phyloP scores from a whole-genome alignment of 2,113 vertebrate genomes.

The chimpanzee (Pan troglodytes) region NHGRI_mPanTro3-v2.1_pri NC_072402.2:39519001-39519500 shows the following conservation, averaged over 20 bases:
- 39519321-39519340: background rate
- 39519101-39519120: background rate
- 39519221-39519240: background rate
- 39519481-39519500: background rate
- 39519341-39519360: background rate
- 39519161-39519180: background rate
- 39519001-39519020: background rate
- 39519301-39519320: background rate
- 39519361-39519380: background rate
- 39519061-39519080: background rate
- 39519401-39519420: background rate
- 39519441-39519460: background rate
- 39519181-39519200: background rate
- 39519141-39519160: background rate
- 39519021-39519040: slow-evolving; percentile 27
- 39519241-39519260: background rate
- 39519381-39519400: background rate
- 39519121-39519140: background rate
- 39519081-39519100: slow-evolving; percentile 24
- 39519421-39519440: background rate
- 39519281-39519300: background rate
- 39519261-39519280: background rate
- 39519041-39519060: background rate
- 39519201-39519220: background rate
- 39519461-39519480: background rate